Evolutionary conservation across 2,797 vertebrate genomes (phyloP).

Genomic region (Leptodactylus fallax): DNA sequence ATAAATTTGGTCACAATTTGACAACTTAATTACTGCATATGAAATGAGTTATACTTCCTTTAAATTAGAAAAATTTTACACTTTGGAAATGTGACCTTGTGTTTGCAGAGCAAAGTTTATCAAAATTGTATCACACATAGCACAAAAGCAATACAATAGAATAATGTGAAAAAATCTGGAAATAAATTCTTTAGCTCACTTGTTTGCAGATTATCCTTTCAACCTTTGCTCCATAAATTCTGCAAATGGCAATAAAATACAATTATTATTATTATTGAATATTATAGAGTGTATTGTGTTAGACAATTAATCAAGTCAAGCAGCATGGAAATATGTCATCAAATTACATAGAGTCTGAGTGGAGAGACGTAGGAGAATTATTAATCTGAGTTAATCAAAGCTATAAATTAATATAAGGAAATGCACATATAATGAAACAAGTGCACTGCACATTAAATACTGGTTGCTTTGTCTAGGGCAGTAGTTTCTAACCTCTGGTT

Average conservation of each 20-base stretch:
- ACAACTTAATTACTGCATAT: background rate
- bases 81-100: background rate
- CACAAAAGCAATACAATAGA: background rate
- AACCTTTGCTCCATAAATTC: slow-evolving; percentile 1
- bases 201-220: background rate
- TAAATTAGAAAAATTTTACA: background rate
- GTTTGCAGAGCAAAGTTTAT: background rate
- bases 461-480: background rate
- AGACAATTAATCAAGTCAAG: slow-evolving; percentile 12
- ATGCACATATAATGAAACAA: background rate
- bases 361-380: background rate
- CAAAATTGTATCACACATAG: background rate
- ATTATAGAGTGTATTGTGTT: background rate
- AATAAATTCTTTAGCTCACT: background rate
- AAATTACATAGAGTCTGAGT: slow-evolving; percentile 1
- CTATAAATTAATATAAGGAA: slow-evolving; percentile 14
- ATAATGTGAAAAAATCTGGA: background rate
- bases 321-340: slow-evolving; percentile 5
- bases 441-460: background rate
- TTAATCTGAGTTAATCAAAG: slow-evolving; percentile 7
- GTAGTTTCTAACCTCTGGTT: too few species aligned
- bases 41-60: background rate
- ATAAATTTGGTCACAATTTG: background rate
- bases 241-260: slow-evolving; percentile 13
- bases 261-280: background rate